Base-by-base conservation (phyloP, 2,888 invertebrate genomes). In the Acleris literana region DNA sequence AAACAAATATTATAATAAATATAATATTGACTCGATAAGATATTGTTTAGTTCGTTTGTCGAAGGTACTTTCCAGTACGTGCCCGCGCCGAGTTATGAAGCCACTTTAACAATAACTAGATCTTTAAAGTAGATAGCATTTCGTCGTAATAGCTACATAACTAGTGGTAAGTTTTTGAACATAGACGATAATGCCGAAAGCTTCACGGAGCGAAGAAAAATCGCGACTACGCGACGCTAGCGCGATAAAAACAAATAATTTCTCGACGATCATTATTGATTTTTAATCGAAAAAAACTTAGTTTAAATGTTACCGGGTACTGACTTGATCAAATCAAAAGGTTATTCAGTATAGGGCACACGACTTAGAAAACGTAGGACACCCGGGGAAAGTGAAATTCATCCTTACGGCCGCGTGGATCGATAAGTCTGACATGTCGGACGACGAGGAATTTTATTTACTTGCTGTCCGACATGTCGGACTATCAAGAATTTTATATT, bases 151-250 rank as follows among this genome's bases (percentile, higher is more conserved):
- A 13, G 46, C 76, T 82, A 83, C 81, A 82, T 78, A 76, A 77
- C 77, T 86, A 86, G 80, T 71, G 72, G 79, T 87, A 86, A 86
- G 83, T 13, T 81, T 81, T 77, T 73, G 72, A 82, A 80, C 77
- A 77, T 77, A 76, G 77, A 49, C 48, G 33, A 55, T 79, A 78
- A 77, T 72, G 22, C 18, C 17, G n/a, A 13, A 39, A 39, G 39
- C 33, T 39, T 64, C 39, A 39, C 59, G 46, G 46, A 33, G 33
- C 13, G 3, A 17, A 46, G 1, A 17, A 46, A n/a, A 1, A 46
- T 17, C 46, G 46, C 39, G 9, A 39, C 39, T 4, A 11, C 11
- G 39, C 11, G 39, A 46, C 46, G 46, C 17, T 46, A 46, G 17
- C 9, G 46, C 46, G 5, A 46, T 46, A 7, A 0, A 46, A 33